A percentile compares a stretch with the other conserved stretches of the same genome.
Evolutionary conservation across 2,113 vertebrate genomes (phyloP).

Genomic region (Guaruba guarouba): DNA sequence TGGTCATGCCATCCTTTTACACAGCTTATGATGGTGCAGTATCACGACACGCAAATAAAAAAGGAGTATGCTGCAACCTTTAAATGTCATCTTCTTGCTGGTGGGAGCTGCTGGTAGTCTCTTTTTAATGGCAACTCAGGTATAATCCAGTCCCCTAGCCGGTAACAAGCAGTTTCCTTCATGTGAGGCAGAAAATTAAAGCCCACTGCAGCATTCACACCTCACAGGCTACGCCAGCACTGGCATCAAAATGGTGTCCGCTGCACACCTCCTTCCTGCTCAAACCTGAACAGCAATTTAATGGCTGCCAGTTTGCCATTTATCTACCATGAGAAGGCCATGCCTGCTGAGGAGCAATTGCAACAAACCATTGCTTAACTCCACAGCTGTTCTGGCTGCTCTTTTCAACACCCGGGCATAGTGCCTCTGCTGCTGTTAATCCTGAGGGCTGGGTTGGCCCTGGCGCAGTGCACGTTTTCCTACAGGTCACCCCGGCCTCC

Average conservation of each 20-base stretch:
- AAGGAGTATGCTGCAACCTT: background rate
- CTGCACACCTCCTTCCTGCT: background rate
- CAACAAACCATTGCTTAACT: background rate
- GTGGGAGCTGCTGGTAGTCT: background rate
- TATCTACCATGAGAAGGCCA: background rate
- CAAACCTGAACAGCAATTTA: background rate
- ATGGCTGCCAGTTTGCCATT: background rate
- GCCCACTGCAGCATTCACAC: background rate
- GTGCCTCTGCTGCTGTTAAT: background rate
- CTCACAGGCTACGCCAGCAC: background rate
- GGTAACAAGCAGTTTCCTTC: background rate
- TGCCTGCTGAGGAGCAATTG: background rate
- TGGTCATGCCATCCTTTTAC: background rate
- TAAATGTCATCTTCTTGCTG: background rate
- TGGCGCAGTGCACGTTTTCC: fast-evolving
- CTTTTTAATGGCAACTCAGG: background rate
- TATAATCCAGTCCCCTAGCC: background rate
- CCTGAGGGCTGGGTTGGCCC: background rate
- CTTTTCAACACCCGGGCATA: background rate
- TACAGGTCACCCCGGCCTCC: fast-evolving
- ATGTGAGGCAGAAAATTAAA: background rate
- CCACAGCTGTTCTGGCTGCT: background rate
- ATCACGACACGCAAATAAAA: background rate
- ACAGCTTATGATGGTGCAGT: background rate
- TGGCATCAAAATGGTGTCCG: background rate